These are phyloP conservation scores for Cephalotes varians DNA, from an alignment of 2,888 invertebrate species.

Conservation along the genomic window DNA sequence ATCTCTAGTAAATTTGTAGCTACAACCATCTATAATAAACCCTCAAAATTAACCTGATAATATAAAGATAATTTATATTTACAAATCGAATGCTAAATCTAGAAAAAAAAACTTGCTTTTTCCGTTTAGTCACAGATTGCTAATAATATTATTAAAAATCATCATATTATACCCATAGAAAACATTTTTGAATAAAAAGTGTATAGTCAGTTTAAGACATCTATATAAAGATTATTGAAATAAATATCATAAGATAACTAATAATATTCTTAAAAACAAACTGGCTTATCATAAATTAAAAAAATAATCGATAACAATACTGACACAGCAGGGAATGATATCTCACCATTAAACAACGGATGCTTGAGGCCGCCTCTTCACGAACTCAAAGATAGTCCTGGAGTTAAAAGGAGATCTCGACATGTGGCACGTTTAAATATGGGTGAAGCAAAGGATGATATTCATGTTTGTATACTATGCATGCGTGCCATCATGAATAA, in stretches of 20 bases:
- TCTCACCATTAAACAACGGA: conserved; percentile 83
- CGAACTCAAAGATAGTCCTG: conserved; percentile 90
- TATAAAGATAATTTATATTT: neutral
- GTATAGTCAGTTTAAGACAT: neutral
- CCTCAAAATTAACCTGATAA: no score
- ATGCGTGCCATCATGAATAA: conserved; percentile 99
- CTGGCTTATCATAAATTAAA: neutral
- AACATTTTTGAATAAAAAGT: neutral
- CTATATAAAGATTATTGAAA: neutral
- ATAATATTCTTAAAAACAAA: neutral
- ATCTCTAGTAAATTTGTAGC: no score
- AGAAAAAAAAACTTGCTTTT: neutral
- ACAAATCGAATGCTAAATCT: neutral
- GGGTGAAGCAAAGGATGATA: conserved; percentile 98
- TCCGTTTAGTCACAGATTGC: neutral
- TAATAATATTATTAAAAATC: neutral
- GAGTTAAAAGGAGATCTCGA: conserved; percentile 91
- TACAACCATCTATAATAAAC: no score
- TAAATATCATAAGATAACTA: neutral
- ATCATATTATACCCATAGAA: neutral
- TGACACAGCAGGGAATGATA: conserved; percentile 77
- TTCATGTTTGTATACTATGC: conserved; percentile 99
- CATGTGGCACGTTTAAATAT: conserved; percentile 96
- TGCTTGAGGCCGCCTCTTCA: conserved; percentile 87
- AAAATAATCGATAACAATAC: neutral